Evolutionary conservation across 92 coral and sea anemone genomes (phyloP).

Genomic region (Heteractis magnifica): DNA sequence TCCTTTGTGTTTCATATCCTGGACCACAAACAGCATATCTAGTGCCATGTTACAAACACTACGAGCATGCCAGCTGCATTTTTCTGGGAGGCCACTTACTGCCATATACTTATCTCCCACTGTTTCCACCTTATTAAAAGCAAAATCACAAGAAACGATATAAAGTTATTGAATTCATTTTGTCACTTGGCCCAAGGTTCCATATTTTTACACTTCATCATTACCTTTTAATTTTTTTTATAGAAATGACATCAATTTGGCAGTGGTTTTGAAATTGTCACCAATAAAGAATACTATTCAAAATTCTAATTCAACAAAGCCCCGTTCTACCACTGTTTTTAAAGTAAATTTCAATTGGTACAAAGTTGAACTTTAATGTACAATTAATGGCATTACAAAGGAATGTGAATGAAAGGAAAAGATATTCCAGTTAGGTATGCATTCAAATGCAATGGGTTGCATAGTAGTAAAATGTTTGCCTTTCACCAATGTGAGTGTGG

Average conservation of each 20-base stretch:
- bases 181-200: not conserved
- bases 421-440: no score
- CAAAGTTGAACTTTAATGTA: not conserved
- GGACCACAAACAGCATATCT: constrained; percentile 74
- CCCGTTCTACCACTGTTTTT: not conserved
- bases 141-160: not conserved
- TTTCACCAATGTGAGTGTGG: no score
- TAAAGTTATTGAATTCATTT: not conserved
- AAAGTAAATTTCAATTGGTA: not conserved
- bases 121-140: constrained; percentile 64
- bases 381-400: not conserved
- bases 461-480: no score
- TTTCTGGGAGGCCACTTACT: constrained; percentile 76
- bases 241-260: not conserved
- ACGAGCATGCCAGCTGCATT: constrained; percentile 70
- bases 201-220: not conserved
- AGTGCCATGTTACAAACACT: constrained; percentile 76
- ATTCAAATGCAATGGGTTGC: no score
- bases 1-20: constrained; percentile 58
- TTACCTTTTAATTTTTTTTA: not conserved
- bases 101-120: constrained; percentile 89
- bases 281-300: not conserved
- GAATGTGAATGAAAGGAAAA: no score
- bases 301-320: not conserved
- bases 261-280: not conserved